phyloP scores from a whole-genome alignment of 2,797 vertebrate genomes.

The Jordanella pulchra region DNA sequence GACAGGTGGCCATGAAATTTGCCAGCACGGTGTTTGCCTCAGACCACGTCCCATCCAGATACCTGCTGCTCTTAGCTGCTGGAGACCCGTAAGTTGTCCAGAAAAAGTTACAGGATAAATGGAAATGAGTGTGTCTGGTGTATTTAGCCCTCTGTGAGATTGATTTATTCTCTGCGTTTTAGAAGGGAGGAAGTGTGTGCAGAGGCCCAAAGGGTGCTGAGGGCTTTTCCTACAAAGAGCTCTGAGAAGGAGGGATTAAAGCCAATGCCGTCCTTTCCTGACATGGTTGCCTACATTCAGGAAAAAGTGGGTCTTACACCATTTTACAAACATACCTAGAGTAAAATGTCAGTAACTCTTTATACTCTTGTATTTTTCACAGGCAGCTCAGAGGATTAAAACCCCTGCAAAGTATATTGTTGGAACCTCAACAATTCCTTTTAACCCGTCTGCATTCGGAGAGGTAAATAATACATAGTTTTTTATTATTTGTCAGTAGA shows the following conservation, averaged over 20 bases:
- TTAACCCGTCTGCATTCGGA: slow-evolving; percentile 94
- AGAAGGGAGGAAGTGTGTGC: slow-evolving; percentile 94
- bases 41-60: slow-evolving; percentile 97
- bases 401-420: slow-evolving; percentile 92
- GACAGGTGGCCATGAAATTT: slow-evolving; percentile 97
- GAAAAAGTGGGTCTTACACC: slow-evolving; percentile 86
- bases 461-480: slow-evolving; percentile 82
- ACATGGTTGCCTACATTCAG: slow-evolving; percentile 95
- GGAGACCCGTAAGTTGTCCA: slow-evolving; percentile 91
- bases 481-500: neutral
- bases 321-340: neutral
- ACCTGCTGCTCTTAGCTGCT: slow-evolving; percentile 92
- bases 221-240: slow-evolving; percentile 81
- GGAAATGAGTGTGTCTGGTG: neutral
- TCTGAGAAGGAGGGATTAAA: slow-evolving; percentile 86
- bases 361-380: slow-evolving; percentile 42
- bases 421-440: slow-evolving; percentile 90
- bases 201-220: slow-evolving; percentile 90
- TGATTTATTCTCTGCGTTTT: slow-evolving; percentile 21
- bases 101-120: neutral
- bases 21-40: slow-evolving; percentile 93
- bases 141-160: neutral
- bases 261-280: slow-evolving; percentile 93
- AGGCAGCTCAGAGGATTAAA: slow-evolving; percentile 95
- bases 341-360: neutral